These are phyloP conservation scores for Tromatobia lineatoria DNA, from an alignment of 2,888 invertebrate species.

Conservation along the genomic window DNA sequence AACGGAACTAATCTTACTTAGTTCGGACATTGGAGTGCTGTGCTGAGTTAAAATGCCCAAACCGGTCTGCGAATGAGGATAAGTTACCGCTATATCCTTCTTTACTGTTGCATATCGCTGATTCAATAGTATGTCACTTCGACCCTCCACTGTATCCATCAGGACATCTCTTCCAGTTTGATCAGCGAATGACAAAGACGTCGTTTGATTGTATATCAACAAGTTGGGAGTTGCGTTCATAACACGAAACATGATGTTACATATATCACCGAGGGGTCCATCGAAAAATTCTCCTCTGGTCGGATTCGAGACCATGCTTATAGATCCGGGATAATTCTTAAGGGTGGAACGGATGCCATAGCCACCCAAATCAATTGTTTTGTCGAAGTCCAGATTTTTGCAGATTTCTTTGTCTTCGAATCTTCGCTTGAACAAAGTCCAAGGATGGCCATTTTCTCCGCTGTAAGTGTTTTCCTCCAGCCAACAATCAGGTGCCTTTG, in stretches of 20 bases:
- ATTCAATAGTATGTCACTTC: not conserved
- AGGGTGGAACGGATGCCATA: conserved; percentile 23
- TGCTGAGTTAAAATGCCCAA: not conserved
- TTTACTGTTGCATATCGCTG: not conserved
- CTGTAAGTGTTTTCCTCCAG: conserved; percentile 17
- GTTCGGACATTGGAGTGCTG: not conserved
- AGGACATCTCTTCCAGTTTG: not conserved
- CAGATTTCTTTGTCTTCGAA: not conserved
- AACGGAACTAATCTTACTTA: conserved; percentile 11
- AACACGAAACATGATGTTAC: not conserved
- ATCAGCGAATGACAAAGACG: not conserved
- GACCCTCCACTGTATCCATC: not conserved
- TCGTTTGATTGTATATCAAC: not conserved
- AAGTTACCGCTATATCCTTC: not conserved
- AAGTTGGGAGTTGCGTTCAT: conserved; percentile 8
- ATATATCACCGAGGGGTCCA: not conserved
- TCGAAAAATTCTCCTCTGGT: not conserved
- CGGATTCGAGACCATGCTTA: not conserved
- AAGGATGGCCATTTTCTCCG: not conserved
- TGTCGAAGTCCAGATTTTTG: conserved; percentile 29
- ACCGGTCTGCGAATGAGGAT: not conserved
- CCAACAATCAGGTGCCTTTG: conserved; percentile 64
- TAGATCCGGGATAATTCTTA: not conserved
- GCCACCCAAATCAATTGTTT: conserved; percentile 23
- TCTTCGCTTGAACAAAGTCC: not conserved